Evolutionary conservation across 2,888 invertebrate species (phyloP).

Genomic region (Autographa pulchrina): DNA sequence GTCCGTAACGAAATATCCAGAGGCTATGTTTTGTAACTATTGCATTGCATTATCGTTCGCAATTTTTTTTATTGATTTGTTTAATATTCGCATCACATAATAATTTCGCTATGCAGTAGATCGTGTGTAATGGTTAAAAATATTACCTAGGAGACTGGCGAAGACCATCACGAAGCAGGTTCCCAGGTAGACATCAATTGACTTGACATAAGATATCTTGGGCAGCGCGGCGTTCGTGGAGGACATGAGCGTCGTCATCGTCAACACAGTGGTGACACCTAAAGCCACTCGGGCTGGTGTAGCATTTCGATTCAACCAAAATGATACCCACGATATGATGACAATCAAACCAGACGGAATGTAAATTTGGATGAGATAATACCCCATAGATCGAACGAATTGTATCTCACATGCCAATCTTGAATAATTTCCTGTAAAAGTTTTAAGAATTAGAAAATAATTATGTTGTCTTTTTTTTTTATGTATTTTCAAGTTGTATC

Average conservation of each 20-base stretch:
- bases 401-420: slow-evolving; percentile 98
- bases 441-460: slow-evolving; percentile 29
- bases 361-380: slow-evolving; percentile 99
- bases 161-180: slow-evolving; percentile 99
- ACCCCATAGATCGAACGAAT: slow-evolving; percentile 99
- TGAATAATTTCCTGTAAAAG: slow-evolving; percentile 96
- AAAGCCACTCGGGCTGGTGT: slow-evolving; percentile 98
- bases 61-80: slow-evolving; percentile 2
- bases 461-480: not conserved
- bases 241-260: slow-evolving; percentile 99
- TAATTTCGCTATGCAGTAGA: slow-evolving; percentile 44
- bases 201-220: slow-evolving; percentile 99
- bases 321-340: slow-evolving; percentile 99
- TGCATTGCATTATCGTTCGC: slow-evolving; percentile 45
- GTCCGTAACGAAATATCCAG: slow-evolving; percentile 46
- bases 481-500: not conserved
- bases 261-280: slow-evolving; percentile 98
- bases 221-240: slow-evolving; percentile 98
- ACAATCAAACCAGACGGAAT: slow-evolving; percentile 99
- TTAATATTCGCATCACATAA: slow-evolving; percentile 22
- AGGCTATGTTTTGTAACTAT: slow-evolving; percentile 11
- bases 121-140: slow-evolving; percentile 24
- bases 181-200: slow-evolving; percentile 98
- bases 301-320: slow-evolving; percentile 98
- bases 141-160: slow-evolving; percentile 97